phyloP scores from a whole-genome alignment of 2,888 invertebrate genomes.

The Tiliacea aurago region DNA sequence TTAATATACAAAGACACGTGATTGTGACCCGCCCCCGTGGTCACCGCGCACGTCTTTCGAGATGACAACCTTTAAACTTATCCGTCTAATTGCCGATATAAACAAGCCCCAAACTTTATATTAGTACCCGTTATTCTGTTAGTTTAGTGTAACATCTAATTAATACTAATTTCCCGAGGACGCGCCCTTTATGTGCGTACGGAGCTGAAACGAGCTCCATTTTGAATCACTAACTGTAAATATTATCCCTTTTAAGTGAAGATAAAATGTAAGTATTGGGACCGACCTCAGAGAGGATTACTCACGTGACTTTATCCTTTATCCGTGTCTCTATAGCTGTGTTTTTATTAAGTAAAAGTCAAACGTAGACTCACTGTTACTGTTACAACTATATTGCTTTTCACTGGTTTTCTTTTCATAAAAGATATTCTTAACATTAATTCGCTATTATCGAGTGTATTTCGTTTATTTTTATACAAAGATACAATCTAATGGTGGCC shows the following conservation, averaged over 20 bases:
- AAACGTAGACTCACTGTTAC: constrained; percentile 61
- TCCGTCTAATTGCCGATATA: constrained; percentile 57
- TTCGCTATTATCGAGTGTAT: constrained; percentile 33
- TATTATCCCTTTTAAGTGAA: constrained; percentile 47
- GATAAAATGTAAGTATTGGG: constrained; percentile 63
- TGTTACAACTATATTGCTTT: constrained; percentile 28
- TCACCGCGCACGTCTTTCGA: constrained; percentile 8
- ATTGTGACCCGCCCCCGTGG: constrained; percentile 23
- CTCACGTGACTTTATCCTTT: constrained; percentile 59
- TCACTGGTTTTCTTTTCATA: constrained; percentile 34
- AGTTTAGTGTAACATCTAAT: constrained; percentile 62
- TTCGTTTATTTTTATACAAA: constrained; percentile 43
- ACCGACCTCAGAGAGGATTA: constrained; percentile 45
- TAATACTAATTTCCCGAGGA: constrained; percentile 57
- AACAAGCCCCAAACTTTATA: constrained; percentile 61
- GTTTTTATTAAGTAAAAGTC: constrained; percentile 53
- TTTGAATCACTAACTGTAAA: constrained; percentile 57
- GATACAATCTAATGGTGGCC: constrained; percentile 35
- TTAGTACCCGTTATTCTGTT: constrained; percentile 41
- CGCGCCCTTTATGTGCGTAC: constrained; percentile 30
- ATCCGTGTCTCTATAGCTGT: constrained; percentile 42
- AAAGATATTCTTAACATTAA: constrained; percentile 36
- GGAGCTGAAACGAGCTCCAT: constrained; percentile 48
- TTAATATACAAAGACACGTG: constrained; percentile 78
- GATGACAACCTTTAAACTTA: constrained; percentile 49